These are phyloP conservation scores for Chloroceryle inda DNA, from an alignment of 2,797 vertebrate genomes.

Conservation along the genomic window DNA sequence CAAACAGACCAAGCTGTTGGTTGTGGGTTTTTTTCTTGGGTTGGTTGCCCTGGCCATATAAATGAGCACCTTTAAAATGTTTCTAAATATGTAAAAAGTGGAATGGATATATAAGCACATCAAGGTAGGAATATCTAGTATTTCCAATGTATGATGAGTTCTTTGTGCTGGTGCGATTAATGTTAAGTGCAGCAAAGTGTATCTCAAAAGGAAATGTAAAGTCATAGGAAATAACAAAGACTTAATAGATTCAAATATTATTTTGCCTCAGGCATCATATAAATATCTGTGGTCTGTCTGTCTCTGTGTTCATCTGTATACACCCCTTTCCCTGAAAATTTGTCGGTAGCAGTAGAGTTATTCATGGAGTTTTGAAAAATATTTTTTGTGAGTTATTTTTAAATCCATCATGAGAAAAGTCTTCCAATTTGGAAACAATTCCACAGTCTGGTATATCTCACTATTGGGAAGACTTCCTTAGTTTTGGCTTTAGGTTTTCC, in stretches of 20 bases:
- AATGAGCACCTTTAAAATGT: background rate
- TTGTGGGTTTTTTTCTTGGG: background rate
- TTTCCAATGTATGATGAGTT: background rate
- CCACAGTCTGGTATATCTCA: background rate
- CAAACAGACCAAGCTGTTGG: background rate
- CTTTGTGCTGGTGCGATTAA: background rate
- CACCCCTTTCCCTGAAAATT: background rate
- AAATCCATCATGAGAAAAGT: background rate
- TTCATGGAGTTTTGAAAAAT: background rate
- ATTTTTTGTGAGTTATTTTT: background rate
- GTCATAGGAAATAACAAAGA: background rate
- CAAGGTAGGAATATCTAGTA: background rate
- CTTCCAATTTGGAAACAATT: background rate
- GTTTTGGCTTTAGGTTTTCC: background rate
- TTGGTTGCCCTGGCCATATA: background rate
- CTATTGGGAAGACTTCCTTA: background rate
- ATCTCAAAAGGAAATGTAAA: background rate
- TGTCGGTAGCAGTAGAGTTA: background rate
- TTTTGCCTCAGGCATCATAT: background rate
- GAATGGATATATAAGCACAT: background rate
- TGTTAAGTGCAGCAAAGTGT: background rate
- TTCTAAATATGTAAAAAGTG: background rate
- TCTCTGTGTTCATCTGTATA: background rate
- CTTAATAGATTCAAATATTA: background rate
- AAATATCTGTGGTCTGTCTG: background rate